Evolutionary conservation across 1,140 invertebrate genomes (phyloP), one percentile per base, ranked within the genome.

Genomic region (Drosophila virilis): DNA sequence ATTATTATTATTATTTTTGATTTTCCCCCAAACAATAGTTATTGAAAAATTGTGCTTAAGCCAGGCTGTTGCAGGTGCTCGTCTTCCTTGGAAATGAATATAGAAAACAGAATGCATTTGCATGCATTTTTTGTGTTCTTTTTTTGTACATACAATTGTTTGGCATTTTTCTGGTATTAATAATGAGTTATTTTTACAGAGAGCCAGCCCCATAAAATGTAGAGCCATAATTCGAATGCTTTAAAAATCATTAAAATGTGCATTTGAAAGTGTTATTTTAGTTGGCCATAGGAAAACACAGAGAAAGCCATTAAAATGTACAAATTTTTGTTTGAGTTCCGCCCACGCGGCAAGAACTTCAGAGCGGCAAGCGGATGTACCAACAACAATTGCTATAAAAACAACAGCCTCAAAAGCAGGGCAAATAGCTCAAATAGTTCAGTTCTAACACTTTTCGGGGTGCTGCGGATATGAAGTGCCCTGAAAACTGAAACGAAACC

Each of bases 211-310:
- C 74, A 61, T 85, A 80, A 71, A 84, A 76, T 42, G 46, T 28
- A 51, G 43, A 62, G 42, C 17, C 40, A 8, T 38, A 59, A 62
- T 51, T 52, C 50, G 62, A 51, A 50, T 69, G 82, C 43, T 65
- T 86, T 75, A 76, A 86, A 82, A 86, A 62, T 65, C 77, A 73
- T 80, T 83, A 80, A 80, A 84, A 70, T 38, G 28, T 60, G 45
- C 64, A 74, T 33, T 61, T 15, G 42, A 77, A 81, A 81, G 78
- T 88, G 83, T 88, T 88, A 74, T 89, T 89, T 89, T 83, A 88
- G 78, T 70, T 77, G 58, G 54, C 40, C 69, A 46, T 45, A 64
- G 22, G 57, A 62, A 65, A 85, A 69, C 71, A 80, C 71, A 80
- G 50, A 62, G 69, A 69, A 74, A 50, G 67, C 60, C 67, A 84